A percentile compares a stretch with the other conserved stretches of the same genome.
Evolutionary conservation across 2,113 vertebrate genomes (phyloP).

Genomic region (Muscicapa adusta): DNA sequence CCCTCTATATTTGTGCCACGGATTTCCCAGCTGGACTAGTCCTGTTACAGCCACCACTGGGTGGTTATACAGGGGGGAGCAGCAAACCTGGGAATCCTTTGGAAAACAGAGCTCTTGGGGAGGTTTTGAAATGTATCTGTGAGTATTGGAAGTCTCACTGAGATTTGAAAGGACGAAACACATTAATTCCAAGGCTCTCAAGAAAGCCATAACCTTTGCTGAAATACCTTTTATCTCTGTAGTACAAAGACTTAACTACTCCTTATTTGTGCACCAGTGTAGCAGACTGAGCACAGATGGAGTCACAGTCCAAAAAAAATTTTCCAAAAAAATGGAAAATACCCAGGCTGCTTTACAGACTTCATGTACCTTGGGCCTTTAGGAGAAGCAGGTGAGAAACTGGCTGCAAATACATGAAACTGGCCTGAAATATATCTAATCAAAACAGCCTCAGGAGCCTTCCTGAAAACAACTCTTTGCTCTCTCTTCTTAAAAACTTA

Average conservation of each 20-base stretch:
- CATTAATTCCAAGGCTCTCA: not conserved
- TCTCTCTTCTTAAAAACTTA: not conserved
- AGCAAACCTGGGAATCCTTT: not conserved
- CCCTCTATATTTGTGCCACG: too few relatives aligned
- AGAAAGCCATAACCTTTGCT: not conserved
- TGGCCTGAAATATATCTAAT: not conserved
- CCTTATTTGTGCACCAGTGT: not conserved
- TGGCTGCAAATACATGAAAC: not conserved
- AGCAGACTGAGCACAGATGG: not conserved
- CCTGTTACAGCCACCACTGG: too few relatives aligned
- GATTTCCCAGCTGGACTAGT: too few relatives aligned
- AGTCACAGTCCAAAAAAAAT: not conserved
- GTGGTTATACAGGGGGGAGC: not conserved
- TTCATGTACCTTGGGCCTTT: not conserved
- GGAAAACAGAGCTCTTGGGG: not conserved
- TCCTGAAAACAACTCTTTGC: not conserved
- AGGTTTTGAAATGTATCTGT: rapidly evolving
- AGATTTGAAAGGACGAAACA: not conserved
- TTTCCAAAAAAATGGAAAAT: not conserved
- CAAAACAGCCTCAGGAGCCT: not conserved
- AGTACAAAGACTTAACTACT: not conserved
- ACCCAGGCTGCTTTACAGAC: not conserved
- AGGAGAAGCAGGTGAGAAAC: not conserved
- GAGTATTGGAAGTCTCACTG: not conserved
- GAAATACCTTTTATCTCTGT: not conserved